Evolutionary conservation across 2,888 invertebrate species (phyloP), one percentile per base, ranked within the genome.

Genomic region (Teinopalpus imperialis): DNA sequence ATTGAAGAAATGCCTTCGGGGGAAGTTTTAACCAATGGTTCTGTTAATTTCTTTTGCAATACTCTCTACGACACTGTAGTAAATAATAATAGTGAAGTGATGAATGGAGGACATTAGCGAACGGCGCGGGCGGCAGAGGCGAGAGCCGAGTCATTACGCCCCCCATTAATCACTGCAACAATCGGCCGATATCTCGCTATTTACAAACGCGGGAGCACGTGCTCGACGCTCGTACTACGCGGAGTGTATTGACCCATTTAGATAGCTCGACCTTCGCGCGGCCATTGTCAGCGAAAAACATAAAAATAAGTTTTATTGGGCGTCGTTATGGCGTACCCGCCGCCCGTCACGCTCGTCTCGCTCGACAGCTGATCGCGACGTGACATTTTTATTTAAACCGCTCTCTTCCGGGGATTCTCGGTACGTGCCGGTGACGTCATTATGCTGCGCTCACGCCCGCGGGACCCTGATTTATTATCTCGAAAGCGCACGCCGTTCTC

Each of bases 291-390:
- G 87, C 87, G 87, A 86, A 87, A 87, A 87, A 87, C 88, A 87
- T 88, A 88, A 88, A 88, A 88, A 87, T 87, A 88, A 87, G 87
- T 88, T 88, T 88, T 87, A 87, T 87, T 86, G 86, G 83, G 81
- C 78, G 82, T 83, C 85, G 86, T 86, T 87, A 86, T 85, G 83
- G 77, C 85, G 83, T 71, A 70, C 61, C 64, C 62, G 72, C 66
- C 81, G 75, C 70, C 56, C 71, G 63, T 69, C 60, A 60, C 69
- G 66, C 68, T 69, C 69, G 44, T 45, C 44, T 45, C 81, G 74
- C 75, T 58, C 78, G 82, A 80, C 87, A 87, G 88, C 88, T 87
- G 88, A 88, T 88, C 85, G 86, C 85, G 77, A 88, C 88, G 88
- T 88, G 88, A 88, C 88, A 88, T 86, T 88, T 87, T 86, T 88